Evolutionary conservation across 1,140 invertebrate genomes (phyloP).

Genomic region (Atta texana): DNA sequence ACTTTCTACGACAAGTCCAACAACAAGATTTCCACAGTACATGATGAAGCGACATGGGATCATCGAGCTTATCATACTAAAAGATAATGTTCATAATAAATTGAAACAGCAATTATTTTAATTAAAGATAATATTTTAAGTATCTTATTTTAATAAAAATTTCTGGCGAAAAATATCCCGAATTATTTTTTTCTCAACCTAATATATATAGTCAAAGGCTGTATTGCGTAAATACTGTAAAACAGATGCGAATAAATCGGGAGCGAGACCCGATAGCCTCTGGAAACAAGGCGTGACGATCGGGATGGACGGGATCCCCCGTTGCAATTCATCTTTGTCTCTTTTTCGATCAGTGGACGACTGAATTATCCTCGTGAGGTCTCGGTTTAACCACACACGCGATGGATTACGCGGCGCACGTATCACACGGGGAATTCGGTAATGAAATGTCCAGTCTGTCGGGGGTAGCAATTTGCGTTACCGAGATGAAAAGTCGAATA

Average conservation of each 20-base stretch:
- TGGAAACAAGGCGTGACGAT: slow-evolving; percentile 44
- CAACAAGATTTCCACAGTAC: no score
- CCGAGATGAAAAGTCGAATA: slow-evolving; percentile 64
- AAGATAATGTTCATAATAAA: no score
- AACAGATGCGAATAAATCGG: slow-evolving; percentile 51
- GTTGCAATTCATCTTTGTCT: slow-evolving; percentile 47
- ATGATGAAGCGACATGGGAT: no score
- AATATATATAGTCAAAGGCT: background rate
- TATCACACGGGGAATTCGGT: slow-evolving; percentile 57
- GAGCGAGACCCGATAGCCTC: background rate
- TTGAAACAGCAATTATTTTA: no score
- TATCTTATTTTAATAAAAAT: no score
- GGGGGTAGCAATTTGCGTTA: slow-evolving; percentile 55
- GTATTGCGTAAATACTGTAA: background rate
- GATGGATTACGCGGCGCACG: slow-evolving; percentile 59
- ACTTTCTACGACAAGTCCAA: no score
- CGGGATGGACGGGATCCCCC: background rate
- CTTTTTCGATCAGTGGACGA: slow-evolving; percentile 51
- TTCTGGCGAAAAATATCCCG: no score
- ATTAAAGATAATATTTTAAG: no score
- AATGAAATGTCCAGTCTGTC: slow-evolving; percentile 60
- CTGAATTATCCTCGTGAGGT: slow-evolving; percentile 58
- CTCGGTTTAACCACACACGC: slow-evolving; percentile 40
- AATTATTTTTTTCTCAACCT: no score
- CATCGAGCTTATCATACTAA: no score